These are phyloP conservation scores for Ceraclea dissimilis DNA, from an alignment of 2,888 invertebrate genomes.

Conservation along the genomic window DNA sequence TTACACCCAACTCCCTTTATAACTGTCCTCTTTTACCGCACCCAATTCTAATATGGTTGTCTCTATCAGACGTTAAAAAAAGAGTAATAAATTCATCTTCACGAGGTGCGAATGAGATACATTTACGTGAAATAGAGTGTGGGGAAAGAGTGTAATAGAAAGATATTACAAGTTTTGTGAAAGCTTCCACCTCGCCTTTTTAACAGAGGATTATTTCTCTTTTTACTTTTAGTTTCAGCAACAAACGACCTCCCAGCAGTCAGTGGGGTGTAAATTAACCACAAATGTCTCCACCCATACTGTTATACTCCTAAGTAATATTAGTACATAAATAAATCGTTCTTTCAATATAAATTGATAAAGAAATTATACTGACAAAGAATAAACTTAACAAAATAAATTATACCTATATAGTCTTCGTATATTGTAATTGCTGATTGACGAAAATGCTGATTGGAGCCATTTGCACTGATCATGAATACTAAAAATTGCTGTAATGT, in stretches of 20 bases:
- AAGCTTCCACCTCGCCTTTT: slow-evolving; percentile 5
- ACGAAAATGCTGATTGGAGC: too few relatives aligned
- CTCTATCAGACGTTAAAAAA: slow-evolving; percentile 10
- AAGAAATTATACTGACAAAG: too few relatives aligned
- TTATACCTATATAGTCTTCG: too few relatives aligned
- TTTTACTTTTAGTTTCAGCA: slow-evolving; percentile 2
- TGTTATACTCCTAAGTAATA: too few relatives aligned
- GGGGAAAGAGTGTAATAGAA: slow-evolving; percentile 6
- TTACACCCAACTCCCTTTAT: slow-evolving; percentile 5
- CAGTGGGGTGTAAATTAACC: slow-evolving; percentile 6
- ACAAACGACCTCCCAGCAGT: slow-evolving; percentile 6
- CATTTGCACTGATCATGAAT: too few relatives aligned
- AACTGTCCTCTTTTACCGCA: slow-evolving; percentile 4
- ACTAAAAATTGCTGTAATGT: too few relatives aligned
- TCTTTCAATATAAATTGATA: too few relatives aligned
- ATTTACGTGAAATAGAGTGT: background rate
- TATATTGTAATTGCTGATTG: too few relatives aligned
- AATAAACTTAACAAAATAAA: too few relatives aligned
- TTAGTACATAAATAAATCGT: too few relatives aligned
- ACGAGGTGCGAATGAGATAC: slow-evolving; percentile 15
- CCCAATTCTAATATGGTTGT: background rate
- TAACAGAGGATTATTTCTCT: slow-evolving; percentile 1
- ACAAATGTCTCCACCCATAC: too few relatives aligned
- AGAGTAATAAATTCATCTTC: slow-evolving; percentile 20
- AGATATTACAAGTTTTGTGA: slow-evolving; percentile 7